Evolutionary conservation across 2,797 vertebrate genomes (phyloP), one percentile per base, ranked within the genome.

Genomic region (Orientallactaga sibirica): DNA sequence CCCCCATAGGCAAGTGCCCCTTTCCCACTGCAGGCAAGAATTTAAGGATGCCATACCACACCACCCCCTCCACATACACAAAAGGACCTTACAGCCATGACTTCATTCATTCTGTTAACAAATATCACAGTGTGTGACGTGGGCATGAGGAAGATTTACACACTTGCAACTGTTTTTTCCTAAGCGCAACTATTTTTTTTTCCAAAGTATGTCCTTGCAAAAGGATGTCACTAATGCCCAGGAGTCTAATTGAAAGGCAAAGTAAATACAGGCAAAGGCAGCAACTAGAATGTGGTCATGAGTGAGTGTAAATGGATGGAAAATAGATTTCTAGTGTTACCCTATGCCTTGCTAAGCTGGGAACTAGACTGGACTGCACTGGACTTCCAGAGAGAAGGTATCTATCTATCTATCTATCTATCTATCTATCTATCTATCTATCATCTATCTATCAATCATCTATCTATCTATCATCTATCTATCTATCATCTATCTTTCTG

Each of bases 251-350:
- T 43, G 68, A 91, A 84, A 87, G 70, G 58, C 70, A 85, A 86
- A 80, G 43, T 43, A 90, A 94, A 92, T 62, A 64, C 8, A 0
- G 10, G 33, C 67, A 81, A 83, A 93, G 16, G 62, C 73, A 68
- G 24, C 27, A 76, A 25, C 74, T 77, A n/a, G 74, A 90, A 67
- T 90, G 52, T 55, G 29, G 55, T 90, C 73, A 71, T 85, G 48
- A 88, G 75, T 29, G 55, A 58, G 3, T 14, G 14, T 3, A 78
- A 85, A 22, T 86, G 43, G n/a, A 7, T 70, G 6, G 5, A 25
- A 93, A 81, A 86, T 86, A 73, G 5, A 84, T 62, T 79, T 83
- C 67, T 73, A 52, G 12, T 68, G 41, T 7, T 41, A n/a, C 19
- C 12, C 61, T 48, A 55, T 41, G 37, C 52, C 61, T 87, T 76